Percentiles rank a stretch among this genome's conserved stretches.
Evolutionary conservation across 2,888 invertebrate species (phyloP).

Genomic region (Drosophila aldrichi): DNA sequence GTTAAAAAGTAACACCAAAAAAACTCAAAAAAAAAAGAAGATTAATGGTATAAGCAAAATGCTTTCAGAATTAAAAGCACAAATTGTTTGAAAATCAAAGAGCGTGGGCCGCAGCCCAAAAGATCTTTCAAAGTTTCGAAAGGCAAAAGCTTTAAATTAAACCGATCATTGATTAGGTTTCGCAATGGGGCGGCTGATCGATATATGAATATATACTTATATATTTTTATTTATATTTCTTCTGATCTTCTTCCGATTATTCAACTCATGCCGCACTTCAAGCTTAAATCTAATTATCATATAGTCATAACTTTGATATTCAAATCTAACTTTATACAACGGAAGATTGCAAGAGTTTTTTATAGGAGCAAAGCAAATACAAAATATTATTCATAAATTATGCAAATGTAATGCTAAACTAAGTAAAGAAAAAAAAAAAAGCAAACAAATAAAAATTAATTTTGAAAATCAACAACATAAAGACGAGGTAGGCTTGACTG

Average conservation of each 20-base stretch:
- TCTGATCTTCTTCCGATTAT: constrained; percentile 9
- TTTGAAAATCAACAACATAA: background rate
- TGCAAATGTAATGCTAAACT: constrained; percentile 54
- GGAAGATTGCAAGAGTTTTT: constrained; percentile 17
- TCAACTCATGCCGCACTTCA: constrained; percentile 26
- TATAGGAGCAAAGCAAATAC: constrained; percentile 24
- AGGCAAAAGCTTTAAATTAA: constrained; percentile 24
- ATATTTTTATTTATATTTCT: constrained; percentile 4
- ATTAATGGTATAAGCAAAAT: constrained; percentile 62
- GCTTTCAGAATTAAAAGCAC: constrained; percentile 60
- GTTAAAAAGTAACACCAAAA: constrained; percentile 42
- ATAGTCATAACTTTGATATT: background rate
- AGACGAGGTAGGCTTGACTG: constrained; percentile 10
- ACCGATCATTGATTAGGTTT: constrained; percentile 36
- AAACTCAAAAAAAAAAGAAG: constrained; percentile 36
- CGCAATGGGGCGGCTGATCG: constrained; percentile 11
- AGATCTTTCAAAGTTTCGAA: constrained; percentile 17
- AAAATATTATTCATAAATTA: constrained; percentile 54
- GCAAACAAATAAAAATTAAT: constrained; percentile 14
- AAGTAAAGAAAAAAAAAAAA: constrained; percentile 27
- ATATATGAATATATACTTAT: background rate
- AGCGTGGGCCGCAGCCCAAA: constrained; percentile 28
- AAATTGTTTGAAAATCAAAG: constrained; percentile 20
- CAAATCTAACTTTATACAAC: background rate
- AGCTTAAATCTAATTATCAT: constrained; percentile 11